phyloP scores from a whole-genome alignment of 2,888 invertebrate species.

The Tricholauxania praeusta region DNA sequence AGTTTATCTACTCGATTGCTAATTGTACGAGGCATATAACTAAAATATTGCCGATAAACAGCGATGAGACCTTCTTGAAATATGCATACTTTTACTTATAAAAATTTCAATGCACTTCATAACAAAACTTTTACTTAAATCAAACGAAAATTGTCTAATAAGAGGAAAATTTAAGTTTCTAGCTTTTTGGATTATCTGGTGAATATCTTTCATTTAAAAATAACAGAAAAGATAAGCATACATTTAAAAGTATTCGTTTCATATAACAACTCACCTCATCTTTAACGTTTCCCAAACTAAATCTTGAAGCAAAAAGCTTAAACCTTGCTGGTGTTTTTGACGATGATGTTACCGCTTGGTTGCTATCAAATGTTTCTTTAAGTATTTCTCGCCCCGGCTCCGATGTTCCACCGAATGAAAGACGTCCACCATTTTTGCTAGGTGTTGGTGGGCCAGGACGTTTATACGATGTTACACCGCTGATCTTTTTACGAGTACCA shows the following conservation, averaged over 20 bases:
- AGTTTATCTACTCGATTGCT: too few relatives aligned
- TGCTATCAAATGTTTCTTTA: constrained; percentile 69
- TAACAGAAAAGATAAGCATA: neutral
- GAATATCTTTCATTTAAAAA: neutral
- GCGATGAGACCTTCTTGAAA: too few relatives aligned
- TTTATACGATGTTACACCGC: constrained; percentile 80
- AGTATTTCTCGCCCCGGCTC: constrained; percentile 71
- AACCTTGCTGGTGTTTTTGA: constrained; percentile 77
- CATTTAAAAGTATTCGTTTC: neutral
- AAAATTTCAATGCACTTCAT: too few relatives aligned
- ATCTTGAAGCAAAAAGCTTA: constrained; percentile 72
- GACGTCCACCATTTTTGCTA: constrained; percentile 82
- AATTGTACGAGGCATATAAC: too few relatives aligned
- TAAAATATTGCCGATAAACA: too few relatives aligned
- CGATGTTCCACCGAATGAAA: constrained; percentile 71
- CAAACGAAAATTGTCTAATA: too few relatives aligned
- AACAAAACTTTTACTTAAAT: too few relatives aligned
- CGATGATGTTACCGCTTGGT: constrained; percentile 58
- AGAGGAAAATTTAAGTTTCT: too few relatives aligned
- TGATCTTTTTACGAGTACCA: constrained; percentile 69
- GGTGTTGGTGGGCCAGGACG: constrained; percentile 89
- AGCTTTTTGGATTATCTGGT: too few relatives aligned
- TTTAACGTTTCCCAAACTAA: constrained; percentile 55
- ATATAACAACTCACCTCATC: constrained; percentile 66
- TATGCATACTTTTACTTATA: too few relatives aligned